Evolutionary conservation across 2,797 vertebrate genomes (phyloP).

Genomic region (Cyprinella venusta): DNA sequence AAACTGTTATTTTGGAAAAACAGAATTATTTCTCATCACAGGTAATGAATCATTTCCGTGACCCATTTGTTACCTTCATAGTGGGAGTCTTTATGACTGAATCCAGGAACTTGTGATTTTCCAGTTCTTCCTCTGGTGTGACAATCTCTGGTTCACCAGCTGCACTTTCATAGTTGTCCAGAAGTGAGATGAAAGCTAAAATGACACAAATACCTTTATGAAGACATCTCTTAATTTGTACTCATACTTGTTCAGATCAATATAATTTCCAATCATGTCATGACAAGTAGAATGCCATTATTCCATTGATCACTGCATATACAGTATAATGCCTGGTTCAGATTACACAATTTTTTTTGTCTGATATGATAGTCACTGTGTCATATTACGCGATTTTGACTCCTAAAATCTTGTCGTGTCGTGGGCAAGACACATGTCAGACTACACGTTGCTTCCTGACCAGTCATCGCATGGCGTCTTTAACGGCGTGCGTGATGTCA

Average conservation of each 20-base stretch:
- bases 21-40: slow-evolving; percentile 14
- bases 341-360: too few species aligned
- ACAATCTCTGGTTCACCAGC: slow-evolving; percentile 81
- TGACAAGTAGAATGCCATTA: neutral
- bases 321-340: too few species aligned
- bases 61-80: slow-evolving; percentile 75
- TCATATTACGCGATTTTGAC: too few species aligned
- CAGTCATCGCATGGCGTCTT: too few species aligned
- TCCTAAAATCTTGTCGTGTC: too few species aligned
- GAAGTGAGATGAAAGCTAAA: slow-evolving; percentile 83
- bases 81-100: slow-evolving; percentile 73
- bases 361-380: too few species aligned
- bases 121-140: slow-evolving; percentile 80
- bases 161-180: slow-evolving; percentile 84
- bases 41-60: neutral
- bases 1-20: neutral
- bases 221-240: neutral
- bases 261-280: neutral
- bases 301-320: neutral
- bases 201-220: slow-evolving; percentile 9
- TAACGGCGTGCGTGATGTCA: too few species aligned
- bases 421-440: too few species aligned
- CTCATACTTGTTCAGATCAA: neutral
- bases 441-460: too few species aligned
- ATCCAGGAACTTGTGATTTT: slow-evolving; percentile 84